A percentile compares a stretch with the other conserved stretches of the same genome.
Evolutionary conservation across 2,797 vertebrate species (phyloP).

Genomic region (Melanogrammus aeglefinus): DNA sequence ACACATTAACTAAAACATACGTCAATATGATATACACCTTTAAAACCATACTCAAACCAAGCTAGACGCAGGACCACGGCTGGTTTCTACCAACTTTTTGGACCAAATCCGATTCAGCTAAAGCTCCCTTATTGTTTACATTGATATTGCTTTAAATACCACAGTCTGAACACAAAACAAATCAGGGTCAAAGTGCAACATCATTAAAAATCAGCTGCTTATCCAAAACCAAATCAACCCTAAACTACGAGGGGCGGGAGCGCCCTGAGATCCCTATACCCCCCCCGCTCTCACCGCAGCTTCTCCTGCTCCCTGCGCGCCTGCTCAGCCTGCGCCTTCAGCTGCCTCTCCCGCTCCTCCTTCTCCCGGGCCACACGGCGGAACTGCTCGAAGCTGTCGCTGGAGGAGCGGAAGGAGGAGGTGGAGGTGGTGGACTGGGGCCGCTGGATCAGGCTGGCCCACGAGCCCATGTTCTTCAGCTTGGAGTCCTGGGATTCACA

Average conservation of each 20-base stretch:
- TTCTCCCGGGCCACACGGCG: slow-evolving; percentile 84
- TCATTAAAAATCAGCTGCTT: no score
- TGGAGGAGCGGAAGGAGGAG: slow-evolving; percentile 83
- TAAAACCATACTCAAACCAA: no score
- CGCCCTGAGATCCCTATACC: slow-evolving; percentile 50
- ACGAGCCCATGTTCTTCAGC: slow-evolving; percentile 89
- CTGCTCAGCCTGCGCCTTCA: slow-evolving; percentile 85
- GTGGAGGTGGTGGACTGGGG: slow-evolving; percentile 80
- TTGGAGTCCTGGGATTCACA: slow-evolving; percentile 76
- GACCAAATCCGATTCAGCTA: no score
- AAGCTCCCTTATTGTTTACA: no score
- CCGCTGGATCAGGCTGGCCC: slow-evolving; percentile 88
- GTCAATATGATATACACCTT: no score
- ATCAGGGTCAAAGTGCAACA: no score
- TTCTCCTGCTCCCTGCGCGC: slow-evolving; percentile 82
- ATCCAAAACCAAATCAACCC: no score
- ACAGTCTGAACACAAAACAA: no score
- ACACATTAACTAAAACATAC: no score
- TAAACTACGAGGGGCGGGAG: no score
- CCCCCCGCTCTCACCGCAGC: slow-evolving; percentile 72
- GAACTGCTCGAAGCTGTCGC: slow-evolving; percentile 91
- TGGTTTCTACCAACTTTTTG: not conserved
- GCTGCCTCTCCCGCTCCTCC: slow-evolving; percentile 85
- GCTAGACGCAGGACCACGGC: no score
- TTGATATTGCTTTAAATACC: no score